These are phyloP conservation scores for Dasysyrphus albostriatus DNA, from an alignment of 2,888 invertebrate species.

Conservation along the genomic window DNA sequence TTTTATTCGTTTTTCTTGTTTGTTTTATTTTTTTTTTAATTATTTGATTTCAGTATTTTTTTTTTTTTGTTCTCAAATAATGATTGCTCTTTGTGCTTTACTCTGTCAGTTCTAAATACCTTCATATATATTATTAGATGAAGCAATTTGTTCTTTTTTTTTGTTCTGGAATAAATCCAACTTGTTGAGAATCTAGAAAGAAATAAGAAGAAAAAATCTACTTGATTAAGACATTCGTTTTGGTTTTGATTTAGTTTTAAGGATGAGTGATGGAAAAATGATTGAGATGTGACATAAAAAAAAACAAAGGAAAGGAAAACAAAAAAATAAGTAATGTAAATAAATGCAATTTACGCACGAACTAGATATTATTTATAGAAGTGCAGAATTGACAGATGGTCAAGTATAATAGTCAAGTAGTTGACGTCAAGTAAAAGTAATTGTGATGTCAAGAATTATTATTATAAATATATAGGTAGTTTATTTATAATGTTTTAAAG, in stretches of 20 bases:
- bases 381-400: constrained; percentile 34
- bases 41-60: background rate
- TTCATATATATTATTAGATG: constrained; percentile 30
- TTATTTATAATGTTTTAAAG: background rate
- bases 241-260: constrained; percentile 57
- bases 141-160: constrained; percentile 10
- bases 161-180: constrained; percentile 69
- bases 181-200: constrained; percentile 53
- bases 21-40: constrained; percentile 20
- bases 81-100: constrained; percentile 57
- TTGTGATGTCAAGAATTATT: constrained; percentile 14
- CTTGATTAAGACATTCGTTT: constrained; percentile 69
- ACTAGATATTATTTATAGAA: constrained; percentile 36
- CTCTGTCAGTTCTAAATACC: constrained; percentile 13
- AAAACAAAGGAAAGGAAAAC: constrained; percentile 1
- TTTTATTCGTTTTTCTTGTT: constrained; percentile 41
- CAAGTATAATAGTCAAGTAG: constrained; percentile 10
- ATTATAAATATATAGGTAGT: background rate
- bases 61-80: constrained; percentile 43
- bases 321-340: constrained; percentile 24
- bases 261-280: constrained; percentile 63
- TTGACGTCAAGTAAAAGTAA: constrained; percentile 31
- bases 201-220: constrained; percentile 59
- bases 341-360: constrained; percentile 38
- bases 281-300: constrained; percentile 56